These are phyloP conservation scores for Copidosoma aretas DNA, from an alignment of 2,888 invertebrate genomes.

Conservation along the genomic window DNA sequence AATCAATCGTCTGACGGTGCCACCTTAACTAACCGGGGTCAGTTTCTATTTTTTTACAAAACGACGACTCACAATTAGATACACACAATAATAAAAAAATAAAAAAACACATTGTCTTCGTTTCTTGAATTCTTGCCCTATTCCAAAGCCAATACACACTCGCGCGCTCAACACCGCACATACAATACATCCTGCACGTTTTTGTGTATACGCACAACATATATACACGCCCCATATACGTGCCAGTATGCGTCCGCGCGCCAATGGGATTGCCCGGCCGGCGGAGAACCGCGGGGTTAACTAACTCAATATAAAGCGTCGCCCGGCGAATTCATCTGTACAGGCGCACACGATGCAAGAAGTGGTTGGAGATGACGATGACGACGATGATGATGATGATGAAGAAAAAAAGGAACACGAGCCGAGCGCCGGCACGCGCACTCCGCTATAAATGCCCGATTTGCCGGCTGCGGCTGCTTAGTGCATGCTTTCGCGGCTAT, in stretches of 20 bases:
- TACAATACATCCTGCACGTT: too few relatives aligned
- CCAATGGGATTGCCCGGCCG: conserved; percentile 34
- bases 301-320: conserved; percentile 44
- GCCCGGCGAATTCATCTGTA: conserved; percentile 17
- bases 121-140: too few relatives aligned
- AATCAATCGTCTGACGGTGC: too few relatives aligned
- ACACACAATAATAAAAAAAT: too few relatives aligned
- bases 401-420: background rate
- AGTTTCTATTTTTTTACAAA: too few relatives aligned
- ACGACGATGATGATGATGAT: background rate
- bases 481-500: conserved; percentile 38
- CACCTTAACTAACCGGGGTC: too few relatives aligned
- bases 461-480: conserved; percentile 42
- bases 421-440: conserved; percentile 1
- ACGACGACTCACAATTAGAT: too few relatives aligned
- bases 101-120: too few relatives aligned
- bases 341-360: background rate
- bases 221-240: too few relatives aligned
- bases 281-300: conserved; percentile 43
- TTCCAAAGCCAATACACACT: too few relatives aligned
- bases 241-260: background rate
- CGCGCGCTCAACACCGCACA: too few relatives aligned
- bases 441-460: conserved; percentile 46
- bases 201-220: too few relatives aligned
- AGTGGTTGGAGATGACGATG: conserved; percentile 29